Evolutionary conservation across 2,113 vertebrate genomes (phyloP), one percentile per base, ranked within the genome.

Genomic region (Syngnathus scovelli): DNA sequence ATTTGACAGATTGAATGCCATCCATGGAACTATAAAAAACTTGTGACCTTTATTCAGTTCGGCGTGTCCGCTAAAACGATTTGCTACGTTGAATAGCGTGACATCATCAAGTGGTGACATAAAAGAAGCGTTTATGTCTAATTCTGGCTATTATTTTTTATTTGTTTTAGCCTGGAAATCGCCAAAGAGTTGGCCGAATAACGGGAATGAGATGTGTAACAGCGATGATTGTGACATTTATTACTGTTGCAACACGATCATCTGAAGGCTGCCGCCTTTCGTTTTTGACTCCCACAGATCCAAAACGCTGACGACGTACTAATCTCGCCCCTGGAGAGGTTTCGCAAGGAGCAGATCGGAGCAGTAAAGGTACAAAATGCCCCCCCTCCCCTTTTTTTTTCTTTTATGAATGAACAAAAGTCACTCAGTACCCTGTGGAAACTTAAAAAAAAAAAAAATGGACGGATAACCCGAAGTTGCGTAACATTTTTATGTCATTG

Each of bases 331-430:
- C 92, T 99, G 66, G 97, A 99, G 87, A 97, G 94, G 82, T 99
- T 99, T 85, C 93, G 97, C 33, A 99, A 98, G 89, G 96, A 99
- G 72, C 97, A 99, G 89, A 99, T 99, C 19, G 96, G 95, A 60
- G 97, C 96, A 58, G 97, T 95, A 52, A 98, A 99, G 93, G 97
- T 99, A 94, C 88, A 70, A 62, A 19, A 5, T 48, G 44, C 15
- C 41, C 9, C 1, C 6, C 6, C 6, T 39, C 6, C 9, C 39
- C 9, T 39, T 43, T 43, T 43, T 51, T 21, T 58, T 7, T 33
- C 15, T 33, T 15, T 33, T 27, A 8, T 8, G 19, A 2, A 55
- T 0, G 4, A 27, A 15, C 6, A 33, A 58, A 58, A 58, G 6
- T 16, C 13, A 6, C 54, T 56, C 23, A 7, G 21, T 46, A 15